Percentiles rank a stretch among this genome's conserved stretches.
Evolutionary conservation across 2,113 vertebrate species (phyloP).

Genomic region (Rhizomys pruinosus): DNA sequence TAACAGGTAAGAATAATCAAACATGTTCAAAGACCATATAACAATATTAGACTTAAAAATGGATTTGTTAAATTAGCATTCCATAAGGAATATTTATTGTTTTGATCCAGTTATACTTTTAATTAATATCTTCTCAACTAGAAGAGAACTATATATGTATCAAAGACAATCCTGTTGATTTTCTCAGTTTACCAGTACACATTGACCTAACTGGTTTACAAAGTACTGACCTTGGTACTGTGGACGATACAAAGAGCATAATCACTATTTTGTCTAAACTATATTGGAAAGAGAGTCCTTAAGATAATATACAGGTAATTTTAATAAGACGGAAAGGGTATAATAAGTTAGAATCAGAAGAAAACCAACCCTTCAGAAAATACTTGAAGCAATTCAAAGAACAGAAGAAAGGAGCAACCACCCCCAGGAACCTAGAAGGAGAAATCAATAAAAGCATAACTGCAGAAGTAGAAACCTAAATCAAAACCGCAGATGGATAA

Average conservation of each 20-base stretch:
- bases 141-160: background rate
- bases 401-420: too few relatives aligned
- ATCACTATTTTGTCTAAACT: conserved; percentile 37
- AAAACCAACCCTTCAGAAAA: too few relatives aligned
- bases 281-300: background rate
- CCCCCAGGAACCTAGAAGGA: too few relatives aligned
- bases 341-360: too few relatives aligned
- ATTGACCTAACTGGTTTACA: conserved; percentile 8
- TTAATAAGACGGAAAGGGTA: conserved; percentile 37
- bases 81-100: conserved; percentile 50
- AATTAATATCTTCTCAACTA: conserved; percentile 44
- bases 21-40: background rate
- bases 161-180: conserved; percentile 36
- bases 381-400: too few relatives aligned
- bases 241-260: conserved; percentile 3
- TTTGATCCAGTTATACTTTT: conserved; percentile 60
- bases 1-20: conserved; percentile 86
- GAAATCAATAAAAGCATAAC: too few relatives aligned
- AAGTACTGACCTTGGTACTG: conserved; percentile 15
- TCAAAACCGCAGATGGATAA: too few relatives aligned
- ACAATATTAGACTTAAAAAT: conserved; percentile 28
- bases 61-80: conserved; percentile 52
- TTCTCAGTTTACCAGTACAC: conserved; percentile 14
- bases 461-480: too few relatives aligned
- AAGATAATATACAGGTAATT: conserved; percentile 6